Evolutionary conservation across 30 jellyfish, hydroid and myxozoan species (phyloP).

Genomic region (Mastigias papua): DNA sequence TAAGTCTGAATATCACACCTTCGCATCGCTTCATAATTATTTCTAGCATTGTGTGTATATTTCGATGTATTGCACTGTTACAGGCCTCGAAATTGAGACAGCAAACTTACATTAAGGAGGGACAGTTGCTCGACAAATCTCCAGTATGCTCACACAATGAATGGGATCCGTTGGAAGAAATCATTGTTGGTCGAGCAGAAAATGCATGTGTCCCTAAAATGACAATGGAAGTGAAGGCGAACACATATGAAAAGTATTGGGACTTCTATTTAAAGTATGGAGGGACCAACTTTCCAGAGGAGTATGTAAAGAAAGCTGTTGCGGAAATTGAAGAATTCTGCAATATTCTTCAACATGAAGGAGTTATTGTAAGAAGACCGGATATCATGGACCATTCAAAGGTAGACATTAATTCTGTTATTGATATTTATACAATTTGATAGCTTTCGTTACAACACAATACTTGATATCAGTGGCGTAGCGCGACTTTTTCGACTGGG

Average conservation of each 20-base stretch:
- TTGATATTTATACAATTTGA: too few relatives aligned
- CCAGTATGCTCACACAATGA: slow-evolving; percentile 81
- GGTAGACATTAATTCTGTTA: slow-evolving; percentile 18
- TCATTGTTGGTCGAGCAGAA: slow-evolving; percentile 92
- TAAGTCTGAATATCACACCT: neutral
- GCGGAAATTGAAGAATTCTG: slow-evolving; percentile 88
- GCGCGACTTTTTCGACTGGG: too few relatives aligned
- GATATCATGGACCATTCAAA: slow-evolving; percentile 68
- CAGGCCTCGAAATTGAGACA: neutral
- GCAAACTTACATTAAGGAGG: neutral
- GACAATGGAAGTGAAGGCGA: slow-evolving; percentile 89
- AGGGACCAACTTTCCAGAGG: slow-evolving; percentile 80
- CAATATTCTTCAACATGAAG: slow-evolving; percentile 80
- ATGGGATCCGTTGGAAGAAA: slow-evolving; percentile 95
- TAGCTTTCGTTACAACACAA: too few relatives aligned
- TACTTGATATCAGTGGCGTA: too few relatives aligned
- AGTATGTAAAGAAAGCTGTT: slow-evolving; percentile 77
- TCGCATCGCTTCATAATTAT: too few relatives aligned
- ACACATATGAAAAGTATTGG: slow-evolving; percentile 85
- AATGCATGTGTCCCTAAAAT: slow-evolving; percentile 79
- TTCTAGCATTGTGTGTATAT: neutral
- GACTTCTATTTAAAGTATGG: slow-evolving; percentile 66
- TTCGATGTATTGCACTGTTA: neutral
- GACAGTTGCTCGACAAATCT: neutral
- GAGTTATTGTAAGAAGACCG: slow-evolving; percentile 85